Conservation (phyloP, 2,888 invertebrate genomes). For the Cordilura impudica region DNA sequence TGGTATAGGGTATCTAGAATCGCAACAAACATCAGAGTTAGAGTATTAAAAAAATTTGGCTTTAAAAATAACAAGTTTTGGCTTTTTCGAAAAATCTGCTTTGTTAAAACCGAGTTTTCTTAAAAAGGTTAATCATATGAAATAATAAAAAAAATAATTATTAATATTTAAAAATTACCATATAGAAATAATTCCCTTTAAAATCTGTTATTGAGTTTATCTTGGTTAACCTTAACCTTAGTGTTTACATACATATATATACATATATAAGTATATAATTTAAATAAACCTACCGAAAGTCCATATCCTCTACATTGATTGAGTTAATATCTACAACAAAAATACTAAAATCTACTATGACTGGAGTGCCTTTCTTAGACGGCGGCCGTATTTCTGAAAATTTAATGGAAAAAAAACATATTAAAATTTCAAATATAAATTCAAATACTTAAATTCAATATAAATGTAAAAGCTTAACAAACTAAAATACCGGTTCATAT, state of each 20-base stretch:
- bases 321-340: slow-evolving; percentile 92
- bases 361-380: slow-evolving; percentile 84
- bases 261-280: background rate
- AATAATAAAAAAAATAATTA: too few relatives aligned
- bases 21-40: too few relatives aligned
- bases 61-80: too few relatives aligned
- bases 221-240: background rate
- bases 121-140: too few relatives aligned
- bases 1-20: too few relatives aligned
- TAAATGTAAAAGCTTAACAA: background rate
- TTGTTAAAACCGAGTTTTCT: too few relatives aligned
- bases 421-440: slow-evolving; percentile 11
- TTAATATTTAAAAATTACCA: too few relatives aligned
- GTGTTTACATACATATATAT: too few relatives aligned
- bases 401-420: slow-evolving; percentile 3
- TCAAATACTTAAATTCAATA: slow-evolving; percentile 1
- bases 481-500: slow-evolving; percentile 11
- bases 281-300: slow-evolving; percentile 83
- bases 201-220: background rate
- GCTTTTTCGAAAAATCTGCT: too few relatives aligned
- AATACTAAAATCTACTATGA: slow-evolving; percentile 88
- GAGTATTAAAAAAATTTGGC: too few relatives aligned
- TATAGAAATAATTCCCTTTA: too few relatives aligned
- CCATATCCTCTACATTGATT: slow-evolving; percentile 93
- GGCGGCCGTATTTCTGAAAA: slow-evolving; percentile 87